Evolutionary conservation across 2,888 invertebrate species (phyloP).

Genomic region (Sarcophaga variegata): DNA sequence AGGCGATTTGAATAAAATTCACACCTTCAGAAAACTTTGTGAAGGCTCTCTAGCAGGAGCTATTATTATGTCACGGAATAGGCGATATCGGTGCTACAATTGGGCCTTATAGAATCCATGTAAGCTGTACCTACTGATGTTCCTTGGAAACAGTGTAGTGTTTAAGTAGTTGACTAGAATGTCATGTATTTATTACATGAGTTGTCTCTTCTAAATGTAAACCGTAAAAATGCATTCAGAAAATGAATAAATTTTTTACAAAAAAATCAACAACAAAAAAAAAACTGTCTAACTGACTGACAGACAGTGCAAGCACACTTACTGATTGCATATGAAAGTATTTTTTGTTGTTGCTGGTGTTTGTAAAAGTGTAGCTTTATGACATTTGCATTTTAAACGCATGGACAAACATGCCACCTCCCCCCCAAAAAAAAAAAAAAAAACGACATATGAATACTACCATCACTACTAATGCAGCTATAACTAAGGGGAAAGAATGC

Average conservation of each 20-base stretch:
- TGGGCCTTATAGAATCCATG: no score
- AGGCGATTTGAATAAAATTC: no score
- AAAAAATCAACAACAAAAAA: neutral
- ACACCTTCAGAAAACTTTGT: no score
- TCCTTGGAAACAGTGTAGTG: conserved; percentile 3
- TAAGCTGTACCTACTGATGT: neutral
- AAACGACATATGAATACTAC: neutral
- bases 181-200: neutral
- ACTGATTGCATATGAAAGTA: neutral
- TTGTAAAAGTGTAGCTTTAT: conserved; percentile 23
- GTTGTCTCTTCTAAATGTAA: conserved; percentile 1
- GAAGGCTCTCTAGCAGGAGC: no score
- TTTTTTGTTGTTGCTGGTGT: neutral
- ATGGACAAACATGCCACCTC: neutral
- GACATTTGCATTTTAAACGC: conserved; percentile 28
- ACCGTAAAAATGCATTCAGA: conserved; percentile 42
- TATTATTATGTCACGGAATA: no score
- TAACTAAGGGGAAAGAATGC: neutral
- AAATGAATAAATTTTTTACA: conserved; percentile 18
- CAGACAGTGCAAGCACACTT: neutral
- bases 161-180: neutral
- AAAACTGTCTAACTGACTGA: neutral
- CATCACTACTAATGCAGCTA: neutral
- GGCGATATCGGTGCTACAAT: no score
- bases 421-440: neutral